These are phyloP conservation scores for Calyptomena viridis DNA, from an alignment of 2,113 vertebrate species.

Conservation along the genomic window DNA sequence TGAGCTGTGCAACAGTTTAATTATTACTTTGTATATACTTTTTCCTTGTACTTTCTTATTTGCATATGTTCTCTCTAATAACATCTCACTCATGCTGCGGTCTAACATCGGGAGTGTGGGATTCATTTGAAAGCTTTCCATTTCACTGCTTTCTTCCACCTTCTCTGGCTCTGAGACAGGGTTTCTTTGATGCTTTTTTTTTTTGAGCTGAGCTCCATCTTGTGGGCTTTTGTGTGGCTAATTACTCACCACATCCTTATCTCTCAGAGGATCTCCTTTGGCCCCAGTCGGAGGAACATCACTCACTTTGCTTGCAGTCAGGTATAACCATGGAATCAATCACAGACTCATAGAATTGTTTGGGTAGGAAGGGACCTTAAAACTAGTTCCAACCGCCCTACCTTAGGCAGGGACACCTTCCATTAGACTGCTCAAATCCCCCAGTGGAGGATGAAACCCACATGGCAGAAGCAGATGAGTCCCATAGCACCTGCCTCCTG, in stretches of 20 bases:
- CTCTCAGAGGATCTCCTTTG: not conserved
- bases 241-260: not conserved
- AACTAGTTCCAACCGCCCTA: not conserved
- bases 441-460: not conserved
- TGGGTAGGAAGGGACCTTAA: not conserved
- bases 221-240: not conserved
- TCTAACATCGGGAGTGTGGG: not conserved
- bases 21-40: not conserved
- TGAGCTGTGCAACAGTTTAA: not conserved
- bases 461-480: not conserved
- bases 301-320: not conserved
- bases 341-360: not conserved
- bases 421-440: not conserved
- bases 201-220: slow-evolving; percentile 28
- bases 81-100: not conserved
- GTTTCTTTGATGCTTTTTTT: not conserved
- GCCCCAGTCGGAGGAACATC: fast-evolving
- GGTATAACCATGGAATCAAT: not conserved
- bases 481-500: not conserved
- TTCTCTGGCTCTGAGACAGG: not conserved
- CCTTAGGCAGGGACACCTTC: not conserved
- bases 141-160: not conserved
- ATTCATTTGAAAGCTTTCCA: not conserved
- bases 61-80: not conserved
- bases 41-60: not conserved